Evolutionary conservation across 2,113 vertebrate species (phyloP).

Genomic region (Amblyopsis rosae): DNA sequence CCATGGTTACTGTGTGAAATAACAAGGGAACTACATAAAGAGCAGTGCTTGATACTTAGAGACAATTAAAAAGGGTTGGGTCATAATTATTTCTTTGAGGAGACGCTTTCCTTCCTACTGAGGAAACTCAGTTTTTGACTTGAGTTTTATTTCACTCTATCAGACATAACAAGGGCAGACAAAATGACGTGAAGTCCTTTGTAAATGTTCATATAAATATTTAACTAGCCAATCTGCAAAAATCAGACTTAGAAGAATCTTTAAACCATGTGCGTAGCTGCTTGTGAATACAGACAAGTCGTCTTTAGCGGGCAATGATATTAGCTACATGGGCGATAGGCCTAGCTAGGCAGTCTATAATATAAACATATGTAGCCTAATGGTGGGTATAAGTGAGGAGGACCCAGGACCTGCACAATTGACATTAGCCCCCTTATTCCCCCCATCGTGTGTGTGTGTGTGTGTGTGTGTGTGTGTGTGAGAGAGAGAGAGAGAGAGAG

Average conservation of each 20-base stretch:
- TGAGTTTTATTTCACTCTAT: constrained; percentile 8
- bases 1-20: constrained; percentile 36
- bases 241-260: constrained; percentile 44
- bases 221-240: constrained; percentile 39
- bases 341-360: too few relatives aligned
- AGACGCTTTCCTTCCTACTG: constrained; percentile 60
- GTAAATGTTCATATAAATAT: constrained; percentile 44
- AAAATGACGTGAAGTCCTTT: constrained; percentile 19
- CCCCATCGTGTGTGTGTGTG: too few relatives aligned
- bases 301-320: too few relatives aligned
- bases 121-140: constrained; percentile 61
- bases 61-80: constrained; percentile 62
- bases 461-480: too few relatives aligned
- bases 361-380: too few relatives aligned
- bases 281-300: not conserved
- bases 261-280: not conserved
- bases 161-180: constrained; percentile 21
- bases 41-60: constrained; percentile 33
- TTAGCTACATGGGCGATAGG: not conserved
- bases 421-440: too few relatives aligned
- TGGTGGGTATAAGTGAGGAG: too few relatives aligned
- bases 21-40: constrained; percentile 36
- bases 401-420: too few relatives aligned
- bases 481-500: too few relatives aligned
- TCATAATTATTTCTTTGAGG: constrained; percentile 72